These are phyloP conservation scores for Enchytraeus crypticus DNA, from an alignment of 2,888 invertebrate genomes.

Conservation along the genomic window DNA sequence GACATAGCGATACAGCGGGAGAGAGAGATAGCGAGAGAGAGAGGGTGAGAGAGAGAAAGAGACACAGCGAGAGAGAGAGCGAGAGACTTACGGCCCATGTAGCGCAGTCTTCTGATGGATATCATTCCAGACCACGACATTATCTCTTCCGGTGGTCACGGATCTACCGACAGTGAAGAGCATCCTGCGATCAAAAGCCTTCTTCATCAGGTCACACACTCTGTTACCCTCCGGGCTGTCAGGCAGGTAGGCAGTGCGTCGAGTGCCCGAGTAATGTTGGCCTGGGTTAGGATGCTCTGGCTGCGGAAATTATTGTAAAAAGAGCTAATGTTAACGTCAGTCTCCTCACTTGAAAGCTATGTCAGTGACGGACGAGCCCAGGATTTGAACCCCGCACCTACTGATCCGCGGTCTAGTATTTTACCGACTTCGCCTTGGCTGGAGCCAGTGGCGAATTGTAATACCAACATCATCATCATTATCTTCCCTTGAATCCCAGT, in stretches of 20 bases:
- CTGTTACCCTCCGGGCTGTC: slow-evolving; percentile 32
- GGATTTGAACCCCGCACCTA: too few species aligned
- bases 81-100: slow-evolving; percentile 28
- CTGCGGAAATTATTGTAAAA: too few species aligned
- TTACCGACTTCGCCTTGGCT: too few species aligned
- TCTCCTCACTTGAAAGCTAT: too few species aligned
- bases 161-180: slow-evolving; percentile 39
- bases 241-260: slow-evolving; percentile 35
- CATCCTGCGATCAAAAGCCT: slow-evolving; percentile 35
- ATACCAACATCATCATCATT: not conserved
- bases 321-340: too few species aligned
- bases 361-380: too few species aligned
- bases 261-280: slow-evolving; percentile 29
- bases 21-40: too few species aligned
- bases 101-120: slow-evolving; percentile 41
- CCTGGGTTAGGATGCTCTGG: slow-evolving; percentile 41
- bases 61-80: not conserved
- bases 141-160: slow-evolving; percentile 31
- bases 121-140: slow-evolving; percentile 39
- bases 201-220: slow-evolving; percentile 30
- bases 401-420: too few species aligned
- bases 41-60: too few species aligned
- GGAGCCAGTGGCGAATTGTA: too few species aligned
- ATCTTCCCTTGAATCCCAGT: too few species aligned
- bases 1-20: too few species aligned